Evolutionary conservation across 2,797 vertebrate genomes (phyloP).

Genomic region (Clarias platycephalus): DNA sequence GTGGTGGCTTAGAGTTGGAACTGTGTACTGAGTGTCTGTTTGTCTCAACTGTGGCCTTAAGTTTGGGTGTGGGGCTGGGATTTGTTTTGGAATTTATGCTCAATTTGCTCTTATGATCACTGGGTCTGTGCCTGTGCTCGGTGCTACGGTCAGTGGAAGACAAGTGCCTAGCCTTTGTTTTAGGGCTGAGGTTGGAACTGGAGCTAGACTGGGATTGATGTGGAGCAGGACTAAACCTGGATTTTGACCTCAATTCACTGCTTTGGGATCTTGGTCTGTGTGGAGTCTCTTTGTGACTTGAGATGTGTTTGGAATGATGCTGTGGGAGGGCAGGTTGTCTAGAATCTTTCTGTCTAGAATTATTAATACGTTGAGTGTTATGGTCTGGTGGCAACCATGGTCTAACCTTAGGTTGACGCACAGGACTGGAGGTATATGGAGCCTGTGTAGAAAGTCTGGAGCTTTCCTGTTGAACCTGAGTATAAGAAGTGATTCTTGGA

Average conservation of each 20-base stretch:
- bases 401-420: slow-evolving; percentile 62
- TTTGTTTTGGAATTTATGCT: slow-evolving; percentile 58
- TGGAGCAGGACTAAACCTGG: slow-evolving; percentile 53
- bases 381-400: slow-evolving; percentile 61
- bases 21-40: slow-evolving; percentile 46
- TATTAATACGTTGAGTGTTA: slow-evolving; percentile 48
- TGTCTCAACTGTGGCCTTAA: slow-evolving; percentile 56
- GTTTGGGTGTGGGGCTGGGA: slow-evolving; percentile 51
- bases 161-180: slow-evolving; percentile 50
- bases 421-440: slow-evolving; percentile 49
- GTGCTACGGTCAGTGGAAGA: slow-evolving; percentile 50
- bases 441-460: slow-evolving; percentile 49
- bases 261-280: slow-evolving; percentile 44
- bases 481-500: slow-evolving; percentile 45
- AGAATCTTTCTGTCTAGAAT: slow-evolving; percentile 41
- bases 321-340: slow-evolving; percentile 40
- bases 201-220: slow-evolving; percentile 30
- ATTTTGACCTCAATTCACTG: slow-evolving; percentile 42
- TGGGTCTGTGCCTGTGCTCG: slow-evolving; percentile 53
- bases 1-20: slow-evolving; percentile 43
- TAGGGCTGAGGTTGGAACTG: slow-evolving; percentile 40
- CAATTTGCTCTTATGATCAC: slow-evolving; percentile 55
- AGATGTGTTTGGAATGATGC: slow-evolving; percentile 51
- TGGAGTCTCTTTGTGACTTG: slow-evolving; percentile 54
- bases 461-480: slow-evolving; percentile 50